A percentile compares a stretch with the other conserved stretches of the same genome.
phyloP scores from a whole-genome alignment of 2,113 vertebrate genomes.

The Nerophis ophidion region DNA sequence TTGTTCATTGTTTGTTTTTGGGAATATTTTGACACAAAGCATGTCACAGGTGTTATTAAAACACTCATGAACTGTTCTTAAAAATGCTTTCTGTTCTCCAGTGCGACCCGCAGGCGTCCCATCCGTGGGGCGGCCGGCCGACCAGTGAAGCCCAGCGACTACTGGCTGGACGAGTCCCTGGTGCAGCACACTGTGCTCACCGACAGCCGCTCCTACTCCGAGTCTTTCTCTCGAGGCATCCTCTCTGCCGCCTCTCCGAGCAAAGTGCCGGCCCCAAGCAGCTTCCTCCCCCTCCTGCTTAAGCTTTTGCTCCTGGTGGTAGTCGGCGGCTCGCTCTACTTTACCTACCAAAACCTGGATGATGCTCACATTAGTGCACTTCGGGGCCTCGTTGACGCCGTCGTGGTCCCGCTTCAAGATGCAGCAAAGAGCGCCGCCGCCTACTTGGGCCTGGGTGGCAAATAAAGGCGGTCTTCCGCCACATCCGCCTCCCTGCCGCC shows the following conservation, averaged over 20 bases:
- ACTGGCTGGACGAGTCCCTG: constrained; percentile 79
- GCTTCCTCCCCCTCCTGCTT: constrained; percentile 76
- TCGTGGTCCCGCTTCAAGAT: constrained; percentile 50
- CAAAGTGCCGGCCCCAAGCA: constrained; percentile 39
- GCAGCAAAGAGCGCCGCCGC: constrained; percentile 33
- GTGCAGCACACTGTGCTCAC: constrained; percentile 47
- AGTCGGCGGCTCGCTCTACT: constrained; percentile 74
- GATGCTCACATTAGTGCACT: constrained; percentile 75
- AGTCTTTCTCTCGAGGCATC: constrained; percentile 36
- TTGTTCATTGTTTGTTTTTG: no score
- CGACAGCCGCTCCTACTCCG: constrained; percentile 48
- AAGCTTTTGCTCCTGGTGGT: constrained; percentile 81
- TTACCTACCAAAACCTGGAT: constrained; percentile 86
- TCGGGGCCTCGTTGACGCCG: constrained; percentile 50
- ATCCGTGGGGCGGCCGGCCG: constrained; percentile 91
- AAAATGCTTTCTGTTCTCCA: constrained; percentile 32
- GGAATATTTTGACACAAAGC: no score
- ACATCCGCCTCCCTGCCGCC: constrained; percentile 31
- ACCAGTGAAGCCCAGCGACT: constrained; percentile 80
- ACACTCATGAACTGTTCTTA: no score
- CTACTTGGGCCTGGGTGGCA: constrained; percentile 52
- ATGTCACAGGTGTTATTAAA: not conserved
- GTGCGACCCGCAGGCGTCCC: constrained; percentile 88
- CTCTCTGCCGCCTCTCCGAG: not conserved
- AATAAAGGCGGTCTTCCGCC: constrained; percentile 6